These are phyloP conservation scores for Elegia similella DNA, from an alignment of 2,888 invertebrate genomes.

Conservation along the genomic window DNA sequence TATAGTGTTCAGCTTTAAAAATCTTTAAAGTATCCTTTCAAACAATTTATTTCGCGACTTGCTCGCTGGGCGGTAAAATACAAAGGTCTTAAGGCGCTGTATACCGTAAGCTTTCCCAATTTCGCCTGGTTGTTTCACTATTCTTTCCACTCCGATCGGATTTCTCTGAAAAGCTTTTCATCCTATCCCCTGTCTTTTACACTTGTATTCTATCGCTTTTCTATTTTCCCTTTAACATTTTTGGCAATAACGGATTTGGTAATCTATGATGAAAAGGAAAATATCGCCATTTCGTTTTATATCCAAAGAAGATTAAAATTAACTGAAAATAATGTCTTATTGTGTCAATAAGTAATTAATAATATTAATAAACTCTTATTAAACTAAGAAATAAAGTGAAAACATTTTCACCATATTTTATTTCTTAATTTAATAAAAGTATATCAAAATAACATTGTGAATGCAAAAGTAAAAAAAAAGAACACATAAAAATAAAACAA, in stretches of 20 bases:
- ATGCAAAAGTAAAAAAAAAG: too few relatives aligned
- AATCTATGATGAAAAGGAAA: not conserved
- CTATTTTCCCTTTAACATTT: not conserved
- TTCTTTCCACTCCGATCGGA: constrained; percentile 50
- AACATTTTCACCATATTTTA: too few relatives aligned
- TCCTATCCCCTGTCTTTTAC: constrained; percentile 36
- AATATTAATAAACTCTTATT: too few relatives aligned
- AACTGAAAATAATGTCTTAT: too few relatives aligned
- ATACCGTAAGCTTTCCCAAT: constrained; percentile 41
- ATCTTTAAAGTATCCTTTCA: not conserved
- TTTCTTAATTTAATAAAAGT: too few relatives aligned
- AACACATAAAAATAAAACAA: too few relatives aligned
- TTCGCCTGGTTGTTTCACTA: constrained; percentile 51
- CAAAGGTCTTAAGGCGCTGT: constrained; percentile 21
- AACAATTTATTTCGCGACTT: constrained; percentile 26
- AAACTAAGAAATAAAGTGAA: too few relatives aligned
- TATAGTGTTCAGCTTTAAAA: not conserved
- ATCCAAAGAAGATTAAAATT: too few relatives aligned
- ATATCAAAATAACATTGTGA: too few relatives aligned
- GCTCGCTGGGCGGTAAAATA: constrained; percentile 30
- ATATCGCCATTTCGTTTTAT: not conserved
- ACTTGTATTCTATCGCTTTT: not conserved
- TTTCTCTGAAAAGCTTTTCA: constrained; percentile 52
- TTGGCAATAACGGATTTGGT: not conserved
- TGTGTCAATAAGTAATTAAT: too few relatives aligned